Evolutionary conservation across 2,888 invertebrate genomes (phyloP).

Genomic region (Drosophila colorata): DNA sequence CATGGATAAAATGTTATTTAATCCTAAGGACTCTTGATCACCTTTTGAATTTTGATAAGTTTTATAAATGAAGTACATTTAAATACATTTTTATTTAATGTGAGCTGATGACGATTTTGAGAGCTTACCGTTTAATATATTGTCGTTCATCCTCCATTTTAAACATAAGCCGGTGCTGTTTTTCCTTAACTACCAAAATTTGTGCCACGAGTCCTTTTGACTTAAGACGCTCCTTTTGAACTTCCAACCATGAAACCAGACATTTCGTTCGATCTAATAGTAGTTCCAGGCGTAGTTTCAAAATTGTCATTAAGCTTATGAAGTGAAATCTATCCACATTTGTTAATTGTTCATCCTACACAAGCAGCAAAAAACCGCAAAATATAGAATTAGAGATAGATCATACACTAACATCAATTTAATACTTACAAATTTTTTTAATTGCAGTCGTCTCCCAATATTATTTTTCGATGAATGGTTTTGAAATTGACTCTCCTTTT

Average conservation of each 20-base stretch:
- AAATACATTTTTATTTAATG: too few species aligned
- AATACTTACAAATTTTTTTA: background rate
- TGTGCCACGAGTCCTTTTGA: background rate
- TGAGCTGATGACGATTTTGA: too few species aligned
- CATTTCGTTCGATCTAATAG: background rate
- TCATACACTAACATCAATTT: background rate
- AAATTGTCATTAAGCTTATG: background rate
- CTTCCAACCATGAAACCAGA: conserved; percentile 1
- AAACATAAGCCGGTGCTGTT: conserved; percentile 88
- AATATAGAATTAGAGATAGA: background rate
- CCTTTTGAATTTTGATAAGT: too few species aligned
- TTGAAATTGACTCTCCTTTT: too few species aligned
- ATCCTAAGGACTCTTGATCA: too few species aligned
- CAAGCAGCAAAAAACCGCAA: too few species aligned
- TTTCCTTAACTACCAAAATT: conserved; percentile 88
- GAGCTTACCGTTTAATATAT: conserved; percentile 87
- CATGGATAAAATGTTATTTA: too few species aligned
- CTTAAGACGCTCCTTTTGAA: background rate
- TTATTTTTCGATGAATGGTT: too few species aligned
- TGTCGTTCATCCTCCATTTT: conserved; percentile 89
- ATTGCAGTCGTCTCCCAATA: background rate
- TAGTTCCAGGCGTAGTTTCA: conserved; percentile 3
- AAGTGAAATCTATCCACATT: background rate
- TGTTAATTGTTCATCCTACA: background rate
- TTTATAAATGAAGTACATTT: too few species aligned